Conservation (phyloP, 2,888 invertebrate species). For the Camponotus fellah region DNA sequence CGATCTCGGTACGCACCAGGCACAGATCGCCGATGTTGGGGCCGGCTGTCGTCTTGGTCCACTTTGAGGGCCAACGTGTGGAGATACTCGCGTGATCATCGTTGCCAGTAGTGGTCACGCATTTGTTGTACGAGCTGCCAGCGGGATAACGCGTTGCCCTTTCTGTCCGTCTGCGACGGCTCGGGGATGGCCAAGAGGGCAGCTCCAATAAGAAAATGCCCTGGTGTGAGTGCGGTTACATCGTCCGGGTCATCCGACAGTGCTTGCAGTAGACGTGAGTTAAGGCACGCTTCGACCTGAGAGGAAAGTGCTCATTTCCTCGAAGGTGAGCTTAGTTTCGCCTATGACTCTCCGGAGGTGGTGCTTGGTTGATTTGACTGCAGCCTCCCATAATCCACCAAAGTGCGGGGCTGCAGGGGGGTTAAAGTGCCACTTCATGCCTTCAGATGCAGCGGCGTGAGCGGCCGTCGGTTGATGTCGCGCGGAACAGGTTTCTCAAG, state of each 20-base stretch:
- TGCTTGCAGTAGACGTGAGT: not conserved
- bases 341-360: not conserved
- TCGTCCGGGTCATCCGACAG: not conserved
- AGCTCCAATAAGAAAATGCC: not conserved
- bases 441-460: not conserved
- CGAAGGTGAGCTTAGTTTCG: not conserved
- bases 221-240: not conserved
- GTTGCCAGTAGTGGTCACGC: not conserved
- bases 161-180: fast-evolving
- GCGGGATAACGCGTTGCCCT: not conserved
- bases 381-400: no score
- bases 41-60: not conserved
- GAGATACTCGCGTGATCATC: not conserved
- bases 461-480: not conserved
- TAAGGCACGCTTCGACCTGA: not conserved
- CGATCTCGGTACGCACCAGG: not conserved
- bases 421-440: not conserved
- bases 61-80: fast-evolving
- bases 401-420: not conserved
- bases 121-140: not conserved
- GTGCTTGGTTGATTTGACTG: not conserved
- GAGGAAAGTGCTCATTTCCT: not conserved
- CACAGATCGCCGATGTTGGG: not conserved
- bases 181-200: not conserved
- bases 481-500: not conserved